Evolutionary conservation across 2,888 invertebrate species (phyloP).

Genomic region (Oeneis ivallda): DNA sequence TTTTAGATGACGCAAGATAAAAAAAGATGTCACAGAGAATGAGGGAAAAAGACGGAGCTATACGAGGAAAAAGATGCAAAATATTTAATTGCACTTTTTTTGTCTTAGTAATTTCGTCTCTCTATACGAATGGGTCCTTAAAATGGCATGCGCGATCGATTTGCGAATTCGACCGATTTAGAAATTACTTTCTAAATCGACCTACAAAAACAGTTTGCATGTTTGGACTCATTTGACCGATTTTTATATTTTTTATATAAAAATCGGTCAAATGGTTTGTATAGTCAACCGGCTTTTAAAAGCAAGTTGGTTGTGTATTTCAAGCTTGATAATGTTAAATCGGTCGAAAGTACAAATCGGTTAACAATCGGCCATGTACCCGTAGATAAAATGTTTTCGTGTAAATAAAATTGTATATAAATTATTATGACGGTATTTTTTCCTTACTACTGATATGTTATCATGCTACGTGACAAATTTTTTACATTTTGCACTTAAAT

Average conservation of each 20-base stretch:
- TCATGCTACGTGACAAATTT: conserved; percentile 15
- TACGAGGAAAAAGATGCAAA: not conserved
- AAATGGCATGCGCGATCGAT: conserved; percentile 1
- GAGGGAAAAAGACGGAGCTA: conserved; percentile 2
- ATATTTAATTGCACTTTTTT: not conserved
- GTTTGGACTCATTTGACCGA: not conserved
- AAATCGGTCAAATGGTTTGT: conserved; percentile 2
- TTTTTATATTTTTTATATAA: too few species aligned
- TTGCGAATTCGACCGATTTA: not conserved
- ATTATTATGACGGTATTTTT: conserved; percentile 30
- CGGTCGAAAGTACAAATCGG: not conserved
- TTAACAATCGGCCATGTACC: conserved; percentile 9
- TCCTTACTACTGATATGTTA: conserved; percentile 26
- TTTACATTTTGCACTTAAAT: not conserved
- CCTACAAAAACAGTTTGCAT: not conserved
- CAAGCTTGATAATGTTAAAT: not conserved
- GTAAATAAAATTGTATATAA: conserved; percentile 39
- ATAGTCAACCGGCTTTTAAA: not conserved
- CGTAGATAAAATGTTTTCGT: conserved; percentile 31
- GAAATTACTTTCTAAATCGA: not conserved
- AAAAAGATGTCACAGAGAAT: not conserved
- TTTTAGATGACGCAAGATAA: too few species aligned
- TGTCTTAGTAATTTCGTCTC: not conserved
- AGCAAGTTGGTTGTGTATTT: not conserved
- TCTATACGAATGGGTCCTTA: not conserved